These are phyloP conservation scores for Yponomeuta cagnagella DNA, from an alignment of 2,888 invertebrate genomes.

Conservation along the genomic window DNA sequence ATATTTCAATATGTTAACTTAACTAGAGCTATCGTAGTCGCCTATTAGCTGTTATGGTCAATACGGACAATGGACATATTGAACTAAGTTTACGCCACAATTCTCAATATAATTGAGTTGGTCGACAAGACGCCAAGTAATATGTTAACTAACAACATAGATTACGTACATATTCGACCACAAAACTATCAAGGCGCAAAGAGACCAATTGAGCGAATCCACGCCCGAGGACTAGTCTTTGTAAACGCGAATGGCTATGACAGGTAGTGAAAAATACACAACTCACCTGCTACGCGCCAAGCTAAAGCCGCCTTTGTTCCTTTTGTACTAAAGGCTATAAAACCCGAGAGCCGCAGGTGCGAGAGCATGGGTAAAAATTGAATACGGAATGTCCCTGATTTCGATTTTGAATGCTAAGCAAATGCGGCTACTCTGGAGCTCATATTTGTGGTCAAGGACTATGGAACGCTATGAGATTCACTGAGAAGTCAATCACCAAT, in stretches of 20 bases:
- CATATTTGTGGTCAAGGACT: too few species aligned
- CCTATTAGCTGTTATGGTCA: too few species aligned
- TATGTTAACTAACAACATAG: too few species aligned
- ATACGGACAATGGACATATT: too few species aligned
- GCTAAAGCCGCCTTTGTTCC: neutral
- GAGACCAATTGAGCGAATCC: neutral
- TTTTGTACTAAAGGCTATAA: neutral
- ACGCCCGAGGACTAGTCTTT: neutral
- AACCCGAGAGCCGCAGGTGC: constrained; percentile 46
- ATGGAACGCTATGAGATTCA: too few species aligned
- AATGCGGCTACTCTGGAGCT: neutral
- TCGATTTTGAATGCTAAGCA: constrained; percentile 16
- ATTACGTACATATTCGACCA: neutral
- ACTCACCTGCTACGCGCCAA: neutral
- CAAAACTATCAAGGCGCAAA: neutral
- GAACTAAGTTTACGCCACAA: too few species aligned
- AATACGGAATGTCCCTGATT: constrained; percentile 38
- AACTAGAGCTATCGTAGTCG: too few species aligned
- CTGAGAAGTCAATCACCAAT: too few species aligned
- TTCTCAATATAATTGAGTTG: too few species aligned
- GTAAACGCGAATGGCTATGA: constrained; percentile 8
- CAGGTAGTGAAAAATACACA: neutral
- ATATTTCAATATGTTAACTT: too few species aligned
- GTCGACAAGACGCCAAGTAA: too few species aligned
- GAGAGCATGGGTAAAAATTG: constrained; percentile 46